Evolutionary conservation across 2,113 vertebrate genomes (phyloP), one percentile per base, ranked within the genome.

Genomic region (Gavialis gangeticus): DNA sequence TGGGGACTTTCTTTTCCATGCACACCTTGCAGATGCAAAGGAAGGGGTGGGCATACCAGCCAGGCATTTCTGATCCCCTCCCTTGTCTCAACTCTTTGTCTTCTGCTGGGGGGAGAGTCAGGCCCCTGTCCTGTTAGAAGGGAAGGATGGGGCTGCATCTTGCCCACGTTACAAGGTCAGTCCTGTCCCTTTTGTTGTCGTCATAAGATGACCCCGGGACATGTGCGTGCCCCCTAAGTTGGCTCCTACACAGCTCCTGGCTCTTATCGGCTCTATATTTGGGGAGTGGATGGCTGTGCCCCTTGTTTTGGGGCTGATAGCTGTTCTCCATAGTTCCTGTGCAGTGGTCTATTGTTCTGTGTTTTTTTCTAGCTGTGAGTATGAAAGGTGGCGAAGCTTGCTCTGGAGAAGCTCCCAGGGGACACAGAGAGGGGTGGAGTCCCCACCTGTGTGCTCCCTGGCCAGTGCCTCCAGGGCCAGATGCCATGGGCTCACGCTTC

Each of bases 1-100:
- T 63, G 59, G 79, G n/a, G 81, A 46, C 5, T 37, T 71, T 54
- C 67, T 95, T 96, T 97, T 84, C 46, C 94, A 87, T 69, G 77
- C 82, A 2, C 75, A 63, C 91, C 0, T 11, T 30, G 4, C 59
- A 67, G 85, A 64, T 54, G n/a, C 60, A 88, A 75, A 64, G 80
- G 64, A 57, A 79, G n/a, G 54, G 91, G 30, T 69, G 79, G 75
- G 30, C 75, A 28, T 84, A 62, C 75, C 79, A 67, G 85, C 79
- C 28, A 85, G 77, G 54, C 13, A 5, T 85, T 93, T 92, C 63
- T 87, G 30, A 46, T 67, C 30, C 84, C 4, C 88, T 89, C 46
- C 91, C 0, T 91, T 91, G 84, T 88, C 34, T 91, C 58, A n/a
- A 12, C 88, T 80, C 37, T 94, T 94, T 71, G 37, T 83, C 37